phyloP scores from a whole-genome alignment of 64 coral and sea anemone genomes.

The Dendronephthya gigantea region DNA sequence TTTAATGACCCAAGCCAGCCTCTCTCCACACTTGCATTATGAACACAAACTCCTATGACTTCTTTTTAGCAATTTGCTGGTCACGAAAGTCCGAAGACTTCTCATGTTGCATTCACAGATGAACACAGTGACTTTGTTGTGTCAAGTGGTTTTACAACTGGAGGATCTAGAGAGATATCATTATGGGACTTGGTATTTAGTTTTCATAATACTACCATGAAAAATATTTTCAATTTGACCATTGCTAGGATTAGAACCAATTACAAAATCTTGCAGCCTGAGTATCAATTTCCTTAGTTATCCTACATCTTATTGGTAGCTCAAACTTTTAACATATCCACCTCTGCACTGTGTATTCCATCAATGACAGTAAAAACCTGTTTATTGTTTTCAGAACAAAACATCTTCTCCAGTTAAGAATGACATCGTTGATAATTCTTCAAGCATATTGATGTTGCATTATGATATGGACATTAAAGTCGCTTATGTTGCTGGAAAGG shows the following conservation, averaged over 20 bases:
- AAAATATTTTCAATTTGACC: too few relatives aligned
- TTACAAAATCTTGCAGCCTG: too few relatives aligned
- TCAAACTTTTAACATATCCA: too few relatives aligned
- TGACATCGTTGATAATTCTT: background rate
- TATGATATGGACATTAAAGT: conserved; percentile 7
- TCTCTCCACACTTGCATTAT: too few relatives aligned
- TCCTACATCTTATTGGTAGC: too few relatives aligned
- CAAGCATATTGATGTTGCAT: conserved; percentile 18
- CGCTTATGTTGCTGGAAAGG: conserved; percentile 12
- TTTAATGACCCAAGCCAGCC: too few relatives aligned
- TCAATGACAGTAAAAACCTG: background rate
- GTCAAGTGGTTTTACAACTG: background rate
- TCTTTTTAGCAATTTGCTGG: background rate
- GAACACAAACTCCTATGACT: too few relatives aligned
- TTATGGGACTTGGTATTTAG: background rate
- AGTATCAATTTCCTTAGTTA: too few relatives aligned
- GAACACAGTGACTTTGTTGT: background rate
- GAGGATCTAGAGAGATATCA: background rate
- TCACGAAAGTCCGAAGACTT: background rate
- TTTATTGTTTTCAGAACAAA: conserved; percentile 10
- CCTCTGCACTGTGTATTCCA: background rate
- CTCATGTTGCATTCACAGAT: background rate
- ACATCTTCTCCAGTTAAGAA: background rate
- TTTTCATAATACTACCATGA: background rate
- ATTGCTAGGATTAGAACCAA: too few relatives aligned